Conservation (phyloP, 37 sponge, comb jelly and placozoan species). For the Amphimedon queenslandica region DNA sequence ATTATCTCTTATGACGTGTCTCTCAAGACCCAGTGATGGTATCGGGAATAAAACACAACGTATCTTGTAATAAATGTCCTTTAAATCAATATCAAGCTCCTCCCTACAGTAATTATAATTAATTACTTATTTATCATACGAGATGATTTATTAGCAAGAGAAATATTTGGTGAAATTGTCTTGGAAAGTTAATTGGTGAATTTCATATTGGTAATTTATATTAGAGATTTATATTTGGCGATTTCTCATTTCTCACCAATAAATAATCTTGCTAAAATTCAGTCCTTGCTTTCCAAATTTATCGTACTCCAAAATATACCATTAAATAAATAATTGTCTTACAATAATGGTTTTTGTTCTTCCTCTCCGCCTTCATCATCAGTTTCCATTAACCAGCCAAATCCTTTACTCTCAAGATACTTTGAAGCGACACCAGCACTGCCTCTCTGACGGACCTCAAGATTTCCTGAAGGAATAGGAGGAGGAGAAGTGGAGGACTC, state of each 20-base stretch:
- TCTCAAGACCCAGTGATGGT: constrained; percentile 52
- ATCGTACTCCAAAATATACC: not conserved
- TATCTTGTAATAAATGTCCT: constrained; percentile 87
- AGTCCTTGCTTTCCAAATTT: not conserved
- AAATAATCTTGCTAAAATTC: not conserved
- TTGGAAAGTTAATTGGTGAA: no score
- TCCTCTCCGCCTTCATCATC: constrained; percentile 71
- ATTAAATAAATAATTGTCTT: not conserved
- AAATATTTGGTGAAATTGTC: no score
- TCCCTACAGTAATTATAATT: constrained; percentile 45
- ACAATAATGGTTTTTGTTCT: constrained; percentile 61
- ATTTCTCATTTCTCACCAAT: constrained; percentile 2
- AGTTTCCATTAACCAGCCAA: constrained; percentile 87
- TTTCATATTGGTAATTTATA: not conserved
- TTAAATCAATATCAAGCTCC: constrained; percentile 84
- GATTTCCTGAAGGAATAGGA: not conserved
- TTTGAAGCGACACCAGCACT: constrained; percentile 24
- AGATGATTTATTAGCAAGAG: not conserved
- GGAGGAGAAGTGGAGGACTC: constrained; percentile 14
- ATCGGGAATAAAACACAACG: constrained; percentile 83
- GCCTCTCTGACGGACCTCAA: constrained; percentile 1
- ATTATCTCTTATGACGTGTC: constrained; percentile 66
- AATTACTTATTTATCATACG: not conserved
- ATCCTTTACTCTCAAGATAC: constrained; percentile 67
- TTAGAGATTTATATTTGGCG: not conserved